Percentiles rank a stretch among this genome's conserved stretches.
Evolutionary conservation across 1,140 invertebrate species (phyloP).

Genomic region (Drosophila yakuba): DNA sequence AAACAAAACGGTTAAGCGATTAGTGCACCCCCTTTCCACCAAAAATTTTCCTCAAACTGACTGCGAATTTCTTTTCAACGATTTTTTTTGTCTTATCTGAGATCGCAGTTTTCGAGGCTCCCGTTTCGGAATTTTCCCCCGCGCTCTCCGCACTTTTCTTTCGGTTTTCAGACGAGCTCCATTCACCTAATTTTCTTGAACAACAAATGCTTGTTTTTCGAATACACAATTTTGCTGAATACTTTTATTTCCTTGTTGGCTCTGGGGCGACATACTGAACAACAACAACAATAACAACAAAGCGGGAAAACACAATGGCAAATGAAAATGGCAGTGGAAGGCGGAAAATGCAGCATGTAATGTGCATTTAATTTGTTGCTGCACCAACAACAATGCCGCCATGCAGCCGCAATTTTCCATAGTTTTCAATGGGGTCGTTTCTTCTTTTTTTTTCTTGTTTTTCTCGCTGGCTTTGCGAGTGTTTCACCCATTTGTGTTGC

Average conservation of each 20-base stretch:
- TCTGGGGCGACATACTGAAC: conserved; percentile 49
- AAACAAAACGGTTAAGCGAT: conserved; percentile 36
- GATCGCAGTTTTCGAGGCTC: conserved; percentile 39
- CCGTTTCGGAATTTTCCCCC: conserved; percentile 38
- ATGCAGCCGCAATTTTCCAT: conserved; percentile 35
- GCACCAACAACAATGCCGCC: conserved; percentile 32
- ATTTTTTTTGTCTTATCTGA: conserved; percentile 48
- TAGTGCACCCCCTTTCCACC: conserved; percentile 22
- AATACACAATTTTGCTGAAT: conserved; percentile 9
- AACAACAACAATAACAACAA: conserved; percentile 16
- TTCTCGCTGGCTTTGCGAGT: too few relatives aligned
- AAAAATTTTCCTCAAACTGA: conserved; percentile 1
- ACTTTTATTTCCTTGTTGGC: conserved; percentile 77
- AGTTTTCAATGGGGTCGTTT: conserved; percentile 25
- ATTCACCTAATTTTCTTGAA: conserved; percentile 69
- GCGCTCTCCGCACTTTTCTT: conserved; percentile 30
- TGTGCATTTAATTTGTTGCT: conserved; percentile 70
- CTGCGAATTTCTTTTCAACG: conserved; percentile 42
- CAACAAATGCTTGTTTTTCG: conserved; percentile 17
- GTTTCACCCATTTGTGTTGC: neutral
- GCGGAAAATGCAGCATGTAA: conserved; percentile 55
- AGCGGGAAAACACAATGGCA: conserved; percentile 27
- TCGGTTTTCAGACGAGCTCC: conserved; percentile 33
- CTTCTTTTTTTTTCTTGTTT: too few relatives aligned
- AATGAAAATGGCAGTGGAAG: conserved; percentile 27